phyloP scores from a whole-genome alignment of 2,113 vertebrate genomes.

The Burhinus oedicnemus region DNA sequence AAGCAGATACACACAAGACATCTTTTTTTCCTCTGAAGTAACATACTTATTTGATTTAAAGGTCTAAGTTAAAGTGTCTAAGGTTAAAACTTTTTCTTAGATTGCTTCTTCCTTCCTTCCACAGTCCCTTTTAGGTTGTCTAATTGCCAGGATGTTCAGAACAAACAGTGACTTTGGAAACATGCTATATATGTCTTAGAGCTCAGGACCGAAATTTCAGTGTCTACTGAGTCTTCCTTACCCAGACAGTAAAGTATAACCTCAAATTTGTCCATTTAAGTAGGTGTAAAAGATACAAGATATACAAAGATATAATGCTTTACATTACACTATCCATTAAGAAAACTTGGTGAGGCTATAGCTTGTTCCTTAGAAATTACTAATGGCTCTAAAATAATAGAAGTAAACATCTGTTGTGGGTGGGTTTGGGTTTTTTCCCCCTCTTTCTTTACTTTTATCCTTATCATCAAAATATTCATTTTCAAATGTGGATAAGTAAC shows the following conservation, averaged over 20 bases:
- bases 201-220: not conserved
- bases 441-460: not conserved
- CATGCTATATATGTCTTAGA: not conserved
- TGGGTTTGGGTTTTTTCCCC: not conserved
- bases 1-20: not conserved
- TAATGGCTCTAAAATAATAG: not conserved
- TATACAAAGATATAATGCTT: not conserved
- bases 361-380: not conserved
- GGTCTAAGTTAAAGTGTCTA: not conserved
- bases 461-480: not conserved
- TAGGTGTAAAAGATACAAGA: not conserved
- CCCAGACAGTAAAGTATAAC: not conserved
- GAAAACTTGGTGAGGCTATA: not conserved
- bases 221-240: not conserved
- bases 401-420: not conserved
- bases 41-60: not conserved
- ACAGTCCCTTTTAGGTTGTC: not conserved
- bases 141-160: not conserved
- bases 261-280: not conserved
- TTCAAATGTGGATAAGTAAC: not conserved
- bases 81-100: not conserved
- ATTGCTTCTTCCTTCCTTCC: not conserved
- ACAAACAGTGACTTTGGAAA: not conserved
- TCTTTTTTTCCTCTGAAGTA: not conserved
- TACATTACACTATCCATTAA: not conserved